Percentiles rank a stretch among this genome's conserved stretches.
These are phyloP conservation scores for Apodemia hepburni DNA, from an alignment of 2,888 invertebrate species.

Conservation along the genomic window DNA sequence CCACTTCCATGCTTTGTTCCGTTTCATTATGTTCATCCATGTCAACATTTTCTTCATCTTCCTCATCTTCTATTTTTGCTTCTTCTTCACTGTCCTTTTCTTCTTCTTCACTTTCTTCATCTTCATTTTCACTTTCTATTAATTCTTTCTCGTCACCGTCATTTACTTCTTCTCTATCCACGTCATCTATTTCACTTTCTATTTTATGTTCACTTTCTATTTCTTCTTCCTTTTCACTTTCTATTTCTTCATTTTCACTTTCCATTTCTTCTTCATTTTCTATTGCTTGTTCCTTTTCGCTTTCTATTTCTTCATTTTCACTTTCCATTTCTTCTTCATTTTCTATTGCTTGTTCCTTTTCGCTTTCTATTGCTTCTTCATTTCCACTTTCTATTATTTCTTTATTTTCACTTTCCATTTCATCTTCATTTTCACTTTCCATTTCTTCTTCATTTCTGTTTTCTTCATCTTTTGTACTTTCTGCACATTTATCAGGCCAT, in stretches of 20 bases:
- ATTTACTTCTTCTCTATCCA: slow-evolving; percentile 14
- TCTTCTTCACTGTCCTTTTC: slow-evolving; percentile 27
- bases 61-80: slow-evolving; percentile 24
- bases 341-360: slow-evolving; percentile 24
- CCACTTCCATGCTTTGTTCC: slow-evolving; percentile 22
- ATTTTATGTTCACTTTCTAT: slow-evolving; percentile 14
- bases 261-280: slow-evolving; percentile 30
- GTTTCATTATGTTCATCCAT: slow-evolving; percentile 24
- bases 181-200: background rate
- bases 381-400: slow-evolving; percentile 24
- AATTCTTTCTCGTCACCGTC: slow-evolving; percentile 28
- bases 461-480: slow-evolving; percentile 3
- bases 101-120: slow-evolving; percentile 25
- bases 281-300: slow-evolving; percentile 21
- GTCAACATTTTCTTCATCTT: slow-evolving; percentile 25
- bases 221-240: background rate
- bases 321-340: background rate
- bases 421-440: slow-evolving; percentile 11
- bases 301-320: slow-evolving; percentile 18
- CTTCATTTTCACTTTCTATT: background rate
- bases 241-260: slow-evolving; percentile 7
- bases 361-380: no score
- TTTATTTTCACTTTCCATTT: slow-evolving; percentile 29
- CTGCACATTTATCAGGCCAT: slow-evolving; percentile 21
- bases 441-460: slow-evolving; percentile 17